These are phyloP conservation scores for Amphipoea lucens DNA, from an alignment of 2,888 invertebrate species.

Conservation along the genomic window DNA sequence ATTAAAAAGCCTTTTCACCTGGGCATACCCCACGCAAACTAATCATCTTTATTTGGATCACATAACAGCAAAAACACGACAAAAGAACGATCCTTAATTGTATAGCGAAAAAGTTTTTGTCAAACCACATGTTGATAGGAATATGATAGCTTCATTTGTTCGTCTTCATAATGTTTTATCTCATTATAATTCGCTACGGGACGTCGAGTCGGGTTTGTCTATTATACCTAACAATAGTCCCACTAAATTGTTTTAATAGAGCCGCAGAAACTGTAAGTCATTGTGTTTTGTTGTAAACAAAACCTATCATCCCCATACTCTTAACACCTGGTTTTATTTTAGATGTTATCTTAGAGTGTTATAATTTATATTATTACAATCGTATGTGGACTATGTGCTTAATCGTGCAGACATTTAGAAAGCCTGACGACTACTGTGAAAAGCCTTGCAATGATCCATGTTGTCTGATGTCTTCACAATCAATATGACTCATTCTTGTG, in stretches of 20 bases:
- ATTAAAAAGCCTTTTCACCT: slow-evolving; percentile 47
- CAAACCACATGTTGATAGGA: slow-evolving; percentile 82
- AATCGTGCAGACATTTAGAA: slow-evolving; percentile 12
- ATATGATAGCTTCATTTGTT: slow-evolving; percentile 88
- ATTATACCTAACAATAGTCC: slow-evolving; percentile 83
- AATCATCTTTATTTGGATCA: slow-evolving; percentile 60
- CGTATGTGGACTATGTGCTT: slow-evolving; percentile 63
- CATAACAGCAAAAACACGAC: slow-evolving; percentile 65
- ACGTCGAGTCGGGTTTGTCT: slow-evolving; percentile 80
- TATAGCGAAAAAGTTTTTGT: slow-evolving; percentile 73
- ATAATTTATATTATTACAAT: slow-evolving; percentile 85
- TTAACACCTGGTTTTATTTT: slow-evolving; percentile 83
- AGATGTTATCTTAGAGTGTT: slow-evolving; percentile 82
- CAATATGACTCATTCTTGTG: neutral
- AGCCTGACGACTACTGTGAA: neutral
- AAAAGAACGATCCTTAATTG: slow-evolving; percentile 65
- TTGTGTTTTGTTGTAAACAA: slow-evolving; percentile 81
- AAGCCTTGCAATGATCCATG: neutral
- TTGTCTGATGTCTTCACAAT: neutral
- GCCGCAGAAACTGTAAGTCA: slow-evolving; percentile 83
- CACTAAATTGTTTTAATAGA: slow-evolving; percentile 90
- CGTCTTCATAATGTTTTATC: slow-evolving; percentile 81
- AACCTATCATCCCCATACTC: slow-evolving; percentile 78
- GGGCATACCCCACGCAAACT: slow-evolving; percentile 41
- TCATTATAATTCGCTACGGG: slow-evolving; percentile 88